Percentiles rank a stretch among this genome's conserved stretches.
phyloP scores from a whole-genome alignment of 2,888 invertebrate genomes.

The Patella depressa region DNA sequence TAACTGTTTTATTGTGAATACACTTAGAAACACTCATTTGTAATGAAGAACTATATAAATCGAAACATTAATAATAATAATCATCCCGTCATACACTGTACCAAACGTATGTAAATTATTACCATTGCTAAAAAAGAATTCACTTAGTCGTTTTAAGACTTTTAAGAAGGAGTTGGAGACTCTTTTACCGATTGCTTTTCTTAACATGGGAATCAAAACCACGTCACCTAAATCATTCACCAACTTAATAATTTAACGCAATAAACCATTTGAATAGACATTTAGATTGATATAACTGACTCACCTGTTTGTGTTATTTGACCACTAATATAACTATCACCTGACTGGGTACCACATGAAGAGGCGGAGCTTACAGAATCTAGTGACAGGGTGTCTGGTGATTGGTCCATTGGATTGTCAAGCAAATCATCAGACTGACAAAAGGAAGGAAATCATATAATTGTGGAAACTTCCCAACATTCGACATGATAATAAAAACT shows the following conservation, averaged over 20 bases:
- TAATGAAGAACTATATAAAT: not conserved
- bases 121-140: not conserved
- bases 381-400: slow-evolving; percentile 35
- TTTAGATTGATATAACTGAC: not conserved
- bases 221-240: too few relatives aligned
- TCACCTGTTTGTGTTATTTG: slow-evolving; percentile 23
- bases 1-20: not conserved
- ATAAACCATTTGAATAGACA: too few relatives aligned
- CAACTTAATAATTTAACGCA: too few relatives aligned
- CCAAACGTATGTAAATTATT: too few relatives aligned
- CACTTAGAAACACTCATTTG: too few relatives aligned
- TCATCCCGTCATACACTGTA: too few relatives aligned
- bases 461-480: too few relatives aligned
- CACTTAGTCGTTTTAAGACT: not conserved
- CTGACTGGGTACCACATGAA: slow-evolving; percentile 36
- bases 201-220: not conserved
- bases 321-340: slow-evolving; percentile 29
- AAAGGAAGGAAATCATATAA: not conserved
- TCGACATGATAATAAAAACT: too few relatives aligned
- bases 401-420: slow-evolving; percentile 16
- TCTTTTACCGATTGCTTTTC: not conserved
- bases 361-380: slow-evolving; percentile 38
- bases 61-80: not conserved
- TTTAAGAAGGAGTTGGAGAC: not conserved
- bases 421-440: not conserved